Evolutionary conservation across 30 jellyfish, hydroid and myxozoan species (phyloP).

Genomic region (Pelagia noctiluca): DNA sequence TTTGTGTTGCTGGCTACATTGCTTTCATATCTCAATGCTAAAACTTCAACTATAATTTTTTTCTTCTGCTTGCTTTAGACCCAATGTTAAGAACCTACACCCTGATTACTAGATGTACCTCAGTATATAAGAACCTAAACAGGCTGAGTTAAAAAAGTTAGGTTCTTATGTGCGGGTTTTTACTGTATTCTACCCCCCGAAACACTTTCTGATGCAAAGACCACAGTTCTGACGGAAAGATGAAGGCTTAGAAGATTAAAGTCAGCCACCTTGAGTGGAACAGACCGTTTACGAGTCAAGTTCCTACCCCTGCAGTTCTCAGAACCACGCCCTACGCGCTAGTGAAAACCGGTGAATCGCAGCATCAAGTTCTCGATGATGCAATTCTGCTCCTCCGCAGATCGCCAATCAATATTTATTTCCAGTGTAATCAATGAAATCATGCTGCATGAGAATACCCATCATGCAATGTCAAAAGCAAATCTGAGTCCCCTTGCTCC

Average conservation of each 20-base stretch:
- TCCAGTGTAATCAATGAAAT: conserved; percentile 3
- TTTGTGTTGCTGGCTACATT: no score
- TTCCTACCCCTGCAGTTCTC: background rate
- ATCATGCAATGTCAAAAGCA: background rate
- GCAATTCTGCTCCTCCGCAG: conserved; percentile 47
- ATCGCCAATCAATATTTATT: background rate
- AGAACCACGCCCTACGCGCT: conserved; percentile 36
- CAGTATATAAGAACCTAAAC: no score
- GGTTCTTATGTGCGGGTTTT: no score
- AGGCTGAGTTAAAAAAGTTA: no score
- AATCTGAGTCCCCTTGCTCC: conserved; percentile 43
- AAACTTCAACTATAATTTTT: no score
- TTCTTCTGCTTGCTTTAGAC: no score
- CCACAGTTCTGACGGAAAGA: conserved; percentile 17
- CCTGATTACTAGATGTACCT: no score
- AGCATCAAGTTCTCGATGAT: conserved; percentile 2
- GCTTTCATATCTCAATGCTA: no score
- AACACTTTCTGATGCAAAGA: conserved; percentile 19
- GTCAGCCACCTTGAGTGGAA: conserved; percentile 21
- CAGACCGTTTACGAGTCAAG: conserved; percentile 20
- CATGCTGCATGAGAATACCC: conserved; percentile 34
- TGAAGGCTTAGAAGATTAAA: conserved; percentile 9
- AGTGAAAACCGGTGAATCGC: conserved; percentile 19
- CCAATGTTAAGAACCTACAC: no score
- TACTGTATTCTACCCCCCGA: background rate